Evolutionary conservation across 1,140 invertebrate genomes (phyloP), one percentile per base, ranked within the genome.

Genomic region (Wasmannia auropunctata): DNA sequence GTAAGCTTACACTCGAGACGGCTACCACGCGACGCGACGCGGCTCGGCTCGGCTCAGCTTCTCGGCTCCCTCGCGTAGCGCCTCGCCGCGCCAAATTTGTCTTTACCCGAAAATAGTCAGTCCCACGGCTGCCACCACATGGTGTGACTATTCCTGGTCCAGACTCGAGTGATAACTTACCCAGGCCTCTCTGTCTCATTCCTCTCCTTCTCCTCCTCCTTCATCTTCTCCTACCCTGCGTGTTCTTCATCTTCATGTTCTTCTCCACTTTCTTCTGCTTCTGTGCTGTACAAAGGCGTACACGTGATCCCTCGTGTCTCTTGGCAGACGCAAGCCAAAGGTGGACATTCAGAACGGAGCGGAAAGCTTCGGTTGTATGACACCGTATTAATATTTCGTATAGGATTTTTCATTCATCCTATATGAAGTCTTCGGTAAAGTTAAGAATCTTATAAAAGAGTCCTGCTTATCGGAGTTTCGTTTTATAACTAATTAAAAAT

Each of bases 51-150:
- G 31, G 60, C 76, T 65, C 31, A 37, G 76, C 75, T 81, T 84
- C 34, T 65, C 72, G 75, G 85, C 85, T 86, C 86, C 86, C 90
- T 92, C 91, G 83, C 85, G 87, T 85, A 83, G 88, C 81, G 91
- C 96, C 54, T 83, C 67, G 96, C 96, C 96, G 95, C 95, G 96
- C 97, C 97, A 97, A 97, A 97, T 97, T 97, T 96, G 97, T 97
- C 97, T 97, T 97, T 97, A 97, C 96, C 96, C 96, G 95, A 97
- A 95, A 97, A 97, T 97, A 97, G 96, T 96, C 93, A 95, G 96
- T 96, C 95, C 95, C 95, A 96, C 95, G 95, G 90, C 95, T 95
- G 94, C 94, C 91, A 90, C 92, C 93, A 93, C 93, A 93, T 93
- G 93, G 92, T 90, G 92, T 87, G 92, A 93, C 92, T 93, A 93